Evolutionary conservation across 2,113 vertebrate genomes (phyloP), one percentile per base, ranked within the genome.

Genomic region (Poecile atricapillus): DNA sequence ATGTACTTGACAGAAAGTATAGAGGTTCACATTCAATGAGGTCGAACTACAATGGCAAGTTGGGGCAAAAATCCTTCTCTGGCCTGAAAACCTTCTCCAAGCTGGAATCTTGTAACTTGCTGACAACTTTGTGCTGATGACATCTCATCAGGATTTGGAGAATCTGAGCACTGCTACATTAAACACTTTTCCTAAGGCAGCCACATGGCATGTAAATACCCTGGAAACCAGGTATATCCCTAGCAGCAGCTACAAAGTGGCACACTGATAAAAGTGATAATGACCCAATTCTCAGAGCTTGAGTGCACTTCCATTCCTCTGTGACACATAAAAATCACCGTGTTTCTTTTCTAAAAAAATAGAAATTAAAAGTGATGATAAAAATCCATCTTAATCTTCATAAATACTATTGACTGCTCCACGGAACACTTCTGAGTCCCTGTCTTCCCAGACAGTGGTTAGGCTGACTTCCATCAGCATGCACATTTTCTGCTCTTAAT

Each of bases 41-140:
- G 19, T 11, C 4, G 0, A 30, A 4, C 6, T 64, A 64, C 33
- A 83, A 55, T 13, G 10, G 20, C 0, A 5, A 80, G 24, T 35
- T 89, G 39, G 52, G 30, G 9, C 5, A 80, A 86, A 89, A 94
- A n/a, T n/a, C 7, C 2, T 62, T 28, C 73, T 58, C 11, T 74
- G 28, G 3, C 18, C 30, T 59, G 52, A 82, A 84, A 70, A 23
- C 5, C 8, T 3, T 53, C 7, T 87, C 37, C 22, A 50, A 59
- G 24, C 4, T 74, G 25, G 33, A 75, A 63, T 59, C 12, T 15
- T 59, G 18, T 78, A 43, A 25, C 37, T 23, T 91, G 5, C 33
- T 82, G 39, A 30, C 20, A 75, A 18, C 68, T 70, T 14, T 37
- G 4, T 7, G 67, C 13, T 67, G 12, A 63, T 46, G 43, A 49